Conservation (phyloP, 2,888 invertebrate species). For the Eustalomyia histrio region DNA sequence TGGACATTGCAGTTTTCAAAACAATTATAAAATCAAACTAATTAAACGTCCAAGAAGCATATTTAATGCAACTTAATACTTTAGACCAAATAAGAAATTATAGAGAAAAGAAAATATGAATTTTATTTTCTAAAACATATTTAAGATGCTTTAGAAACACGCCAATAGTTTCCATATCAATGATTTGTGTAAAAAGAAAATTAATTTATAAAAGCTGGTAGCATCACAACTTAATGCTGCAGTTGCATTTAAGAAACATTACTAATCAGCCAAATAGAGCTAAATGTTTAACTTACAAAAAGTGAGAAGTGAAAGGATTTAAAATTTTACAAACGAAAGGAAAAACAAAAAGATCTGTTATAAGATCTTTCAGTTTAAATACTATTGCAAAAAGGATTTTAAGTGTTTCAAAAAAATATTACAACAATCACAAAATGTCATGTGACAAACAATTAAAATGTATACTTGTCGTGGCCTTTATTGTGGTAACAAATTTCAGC, state of each 20-base stretch:
- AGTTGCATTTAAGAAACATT: conserved; percentile 71
- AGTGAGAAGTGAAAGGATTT: conserved; percentile 56
- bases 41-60: conserved; percentile 54
- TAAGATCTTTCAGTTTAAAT: conserved; percentile 34
- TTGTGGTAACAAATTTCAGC: conserved; percentile 40
- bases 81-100: conserved; percentile 43
- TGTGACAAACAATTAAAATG: conserved; percentile 54
- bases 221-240: conserved; percentile 72
- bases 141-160: conserved; percentile 70
- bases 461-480: conserved; percentile 35
- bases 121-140: conserved; percentile 46
- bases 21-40: conserved; percentile 57
- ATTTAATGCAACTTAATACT: conserved; percentile 31
- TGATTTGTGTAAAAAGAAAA: conserved; percentile 67
- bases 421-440: conserved; percentile 48
- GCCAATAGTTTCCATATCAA: conserved; percentile 76
- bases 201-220: conserved; percentile 77
- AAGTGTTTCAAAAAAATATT: conserved; percentile 8
- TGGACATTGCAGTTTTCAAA: conserved; percentile 8
- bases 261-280: conserved; percentile 40
- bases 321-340: not conserved
- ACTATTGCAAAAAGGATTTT: not conserved
- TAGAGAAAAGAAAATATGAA: conserved; percentile 40
- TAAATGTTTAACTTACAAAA: conserved; percentile 25
- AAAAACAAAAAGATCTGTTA: conserved; percentile 46